A percentile compares a stretch with the other conserved stretches of the same genome.
phyloP scores from a whole-genome alignment of 1,140 invertebrate species.

The Ridgeia piscesae region DNA sequence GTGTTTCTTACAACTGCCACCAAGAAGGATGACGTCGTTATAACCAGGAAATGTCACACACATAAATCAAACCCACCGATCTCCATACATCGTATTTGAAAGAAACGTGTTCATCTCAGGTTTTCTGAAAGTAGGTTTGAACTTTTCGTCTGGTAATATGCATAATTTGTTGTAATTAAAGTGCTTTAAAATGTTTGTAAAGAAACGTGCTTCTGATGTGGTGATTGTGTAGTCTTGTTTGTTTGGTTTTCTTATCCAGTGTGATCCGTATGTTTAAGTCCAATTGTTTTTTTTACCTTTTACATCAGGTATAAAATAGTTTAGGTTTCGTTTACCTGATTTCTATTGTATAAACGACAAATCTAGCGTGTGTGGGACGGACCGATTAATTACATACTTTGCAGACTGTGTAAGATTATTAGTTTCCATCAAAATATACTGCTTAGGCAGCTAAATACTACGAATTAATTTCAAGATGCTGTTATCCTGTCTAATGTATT shows the following conservation, averaged over 20 bases:
- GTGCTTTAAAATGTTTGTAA: not conserved
- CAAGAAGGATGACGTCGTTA: not conserved
- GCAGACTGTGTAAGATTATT: not conserved
- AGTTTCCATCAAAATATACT: not conserved
- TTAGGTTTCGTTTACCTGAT: not conserved
- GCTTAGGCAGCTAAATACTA: not conserved
- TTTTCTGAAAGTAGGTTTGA: not conserved
- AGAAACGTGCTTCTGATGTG: not conserved
- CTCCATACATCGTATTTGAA: not conserved
- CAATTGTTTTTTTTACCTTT: not conserved
- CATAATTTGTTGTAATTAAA: slow-evolving; percentile 2
- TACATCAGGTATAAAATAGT: not conserved
- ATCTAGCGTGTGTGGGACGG: too few species aligned
- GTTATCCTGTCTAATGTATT: not conserved
- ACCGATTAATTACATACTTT: too few species aligned
- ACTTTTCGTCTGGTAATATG: not conserved
- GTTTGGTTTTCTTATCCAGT: too few species aligned
- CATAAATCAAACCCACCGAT: not conserved
- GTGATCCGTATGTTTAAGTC: not conserved
- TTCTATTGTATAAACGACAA: not conserved
- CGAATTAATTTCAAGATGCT: not conserved
- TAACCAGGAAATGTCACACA: not conserved
- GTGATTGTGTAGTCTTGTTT: not conserved
- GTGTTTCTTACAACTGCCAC: not conserved
- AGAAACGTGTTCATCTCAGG: not conserved